Conservation (phyloP, 1,140 invertebrate genomes). For the Lepidurus packardi region DNA sequence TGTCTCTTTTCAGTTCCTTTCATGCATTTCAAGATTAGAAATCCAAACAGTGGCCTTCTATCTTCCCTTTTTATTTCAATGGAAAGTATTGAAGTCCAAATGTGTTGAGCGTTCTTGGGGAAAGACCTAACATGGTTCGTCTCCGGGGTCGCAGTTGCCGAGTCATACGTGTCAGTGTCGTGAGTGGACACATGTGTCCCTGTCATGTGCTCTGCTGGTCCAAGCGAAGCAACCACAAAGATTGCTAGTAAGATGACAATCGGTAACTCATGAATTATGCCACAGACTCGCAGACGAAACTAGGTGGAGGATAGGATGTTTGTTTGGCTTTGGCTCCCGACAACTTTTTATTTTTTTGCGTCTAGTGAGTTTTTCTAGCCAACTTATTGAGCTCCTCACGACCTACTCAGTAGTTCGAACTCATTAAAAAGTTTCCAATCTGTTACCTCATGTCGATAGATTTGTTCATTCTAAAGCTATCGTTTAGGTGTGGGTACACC, state of each 20-base stretch:
- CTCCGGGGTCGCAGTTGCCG: neutral
- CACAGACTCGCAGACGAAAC: neutral
- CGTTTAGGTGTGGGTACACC: too few relatives aligned
- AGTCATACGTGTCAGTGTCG: constrained; percentile 6
- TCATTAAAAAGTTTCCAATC: neutral
- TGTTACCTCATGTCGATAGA: too few relatives aligned
- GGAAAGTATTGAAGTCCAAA: neutral
- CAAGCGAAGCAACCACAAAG: neutral
- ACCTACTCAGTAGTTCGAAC: neutral
- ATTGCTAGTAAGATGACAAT: neutral
- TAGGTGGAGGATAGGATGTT: neutral
- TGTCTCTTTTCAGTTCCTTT: constrained; percentile 5
- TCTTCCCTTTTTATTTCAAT: neutral
- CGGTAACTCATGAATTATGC: constrained; percentile 18
- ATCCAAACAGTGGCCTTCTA: neutral
- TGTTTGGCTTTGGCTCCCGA: neutral
- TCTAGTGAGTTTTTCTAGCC: neutral
- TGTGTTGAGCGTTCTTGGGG: neutral
- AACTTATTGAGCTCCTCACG: neutral
- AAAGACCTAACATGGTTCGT: neutral
- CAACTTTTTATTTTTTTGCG: neutral
- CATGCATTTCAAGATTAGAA: neutral
- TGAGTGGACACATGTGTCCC: neutral
- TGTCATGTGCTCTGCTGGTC: neutral
- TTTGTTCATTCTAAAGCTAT: too few relatives aligned